Evolutionary conservation across 2,113 vertebrate genomes (phyloP).

Genomic region (Poecilia latipinna): DNA sequence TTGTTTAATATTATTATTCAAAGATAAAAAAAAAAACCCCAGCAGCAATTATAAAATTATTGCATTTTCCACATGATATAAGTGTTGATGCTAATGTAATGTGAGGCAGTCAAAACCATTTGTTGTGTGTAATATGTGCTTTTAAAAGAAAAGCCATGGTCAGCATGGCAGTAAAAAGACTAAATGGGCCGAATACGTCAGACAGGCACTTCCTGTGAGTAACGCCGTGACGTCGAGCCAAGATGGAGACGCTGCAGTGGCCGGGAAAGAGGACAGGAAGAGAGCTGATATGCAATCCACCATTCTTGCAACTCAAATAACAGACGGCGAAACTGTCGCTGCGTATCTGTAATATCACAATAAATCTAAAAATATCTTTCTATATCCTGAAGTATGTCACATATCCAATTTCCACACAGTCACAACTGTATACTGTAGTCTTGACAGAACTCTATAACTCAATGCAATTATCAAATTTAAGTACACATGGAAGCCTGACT

Average conservation of each 20-base stretch:
- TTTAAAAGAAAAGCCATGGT: neutral
- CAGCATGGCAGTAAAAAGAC: neutral
- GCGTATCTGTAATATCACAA: neutral
- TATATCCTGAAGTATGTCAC: neutral
- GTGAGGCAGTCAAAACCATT: neutral
- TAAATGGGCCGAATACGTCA: neutral
- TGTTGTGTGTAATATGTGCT: neutral
- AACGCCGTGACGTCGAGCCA: slow-evolving; percentile 41
- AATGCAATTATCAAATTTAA: too few relatives aligned
- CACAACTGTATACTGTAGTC: neutral
- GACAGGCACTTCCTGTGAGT: neutral
- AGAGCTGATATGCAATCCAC: slow-evolving; percentile 29
- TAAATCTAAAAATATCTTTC: neutral
- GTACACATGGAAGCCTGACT: too few relatives aligned
- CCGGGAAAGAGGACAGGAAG: slow-evolving; percentile 32
- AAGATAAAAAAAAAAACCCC: neutral
- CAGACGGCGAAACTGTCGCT: neutral
- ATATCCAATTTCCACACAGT: neutral
- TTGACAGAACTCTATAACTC: neutral
- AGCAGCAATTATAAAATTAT: too few relatives aligned
- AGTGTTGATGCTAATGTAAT: neutral
- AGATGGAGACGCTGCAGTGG: slow-evolving; percentile 1
- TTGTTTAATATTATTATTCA: neutral
- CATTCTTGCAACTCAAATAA: neutral
- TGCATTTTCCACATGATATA: too few relatives aligned